Conservation (phyloP, 2,888 invertebrate genomes). For the Escarpia spicata region DNA sequence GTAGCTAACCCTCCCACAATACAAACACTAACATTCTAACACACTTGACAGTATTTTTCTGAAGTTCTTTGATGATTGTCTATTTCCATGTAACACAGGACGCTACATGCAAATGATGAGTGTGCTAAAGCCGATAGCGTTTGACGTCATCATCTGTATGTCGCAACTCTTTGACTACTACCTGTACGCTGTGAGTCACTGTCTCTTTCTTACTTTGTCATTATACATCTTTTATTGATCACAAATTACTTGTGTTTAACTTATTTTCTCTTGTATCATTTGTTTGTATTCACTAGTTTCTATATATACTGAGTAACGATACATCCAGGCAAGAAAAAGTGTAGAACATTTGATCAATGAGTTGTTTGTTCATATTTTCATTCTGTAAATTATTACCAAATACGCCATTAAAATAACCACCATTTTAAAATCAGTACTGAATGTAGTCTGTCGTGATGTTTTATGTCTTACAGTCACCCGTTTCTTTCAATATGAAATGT, state of each 20-base stretch:
- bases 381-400: neutral
- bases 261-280: neutral
- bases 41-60: neutral
- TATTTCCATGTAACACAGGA: conserved; percentile 65
- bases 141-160: conserved; percentile 90
- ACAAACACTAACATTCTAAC: neutral
- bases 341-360: neutral
- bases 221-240: too few relatives aligned
- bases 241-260: neutral
- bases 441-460: neutral
- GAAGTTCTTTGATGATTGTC: neutral
- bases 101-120: conserved; percentile 92
- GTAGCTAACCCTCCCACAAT: too few relatives aligned
- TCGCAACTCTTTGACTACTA: conserved; percentile 94
- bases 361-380: neutral
- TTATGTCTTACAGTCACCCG: neutral
- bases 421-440: neutral
- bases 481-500: neutral
- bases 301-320: neutral
- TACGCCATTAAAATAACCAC: neutral
- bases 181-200: conserved; percentile 76
- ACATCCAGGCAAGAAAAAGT: neutral
- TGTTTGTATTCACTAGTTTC: neutral
- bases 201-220: too few relatives aligned
- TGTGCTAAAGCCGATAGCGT: conserved; percentile 86